Evolutionary conservation across 2,888 invertebrate genomes (phyloP).

Genomic region (Antheraea yamamai): DNA sequence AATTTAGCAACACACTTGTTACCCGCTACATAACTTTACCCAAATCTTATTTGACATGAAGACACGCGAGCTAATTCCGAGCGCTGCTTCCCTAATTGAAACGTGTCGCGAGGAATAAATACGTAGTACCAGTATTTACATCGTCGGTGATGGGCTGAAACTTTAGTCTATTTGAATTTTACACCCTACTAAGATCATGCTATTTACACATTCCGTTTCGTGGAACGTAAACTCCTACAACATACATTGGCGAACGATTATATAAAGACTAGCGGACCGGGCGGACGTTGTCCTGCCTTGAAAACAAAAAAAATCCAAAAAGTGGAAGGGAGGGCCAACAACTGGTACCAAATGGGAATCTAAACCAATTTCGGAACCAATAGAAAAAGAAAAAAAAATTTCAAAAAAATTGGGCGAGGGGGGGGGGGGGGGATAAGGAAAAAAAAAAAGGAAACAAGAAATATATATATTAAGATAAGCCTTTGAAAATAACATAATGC

Average conservation of each 20-base stretch:
- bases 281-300: no score
- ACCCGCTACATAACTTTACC: slow-evolving; percentile 30
- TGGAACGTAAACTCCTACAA: background rate
- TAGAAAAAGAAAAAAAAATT: no score
- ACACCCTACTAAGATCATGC: slow-evolving; percentile 10
- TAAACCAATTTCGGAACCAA: no score
- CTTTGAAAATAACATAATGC: no score
- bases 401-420: no score
- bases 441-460: no score
- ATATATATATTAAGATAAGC: no score
- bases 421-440: no score
- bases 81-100: slow-evolving; percentile 41
- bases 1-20: slow-evolving; percentile 3
- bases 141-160: slow-evolving; percentile 19
- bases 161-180: slow-evolving; percentile 5
- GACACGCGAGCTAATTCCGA: slow-evolving; percentile 35
- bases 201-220: background rate
- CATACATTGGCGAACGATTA: background rate
- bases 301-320: no score
- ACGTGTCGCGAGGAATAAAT: slow-evolving; percentile 44
- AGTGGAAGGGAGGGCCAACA: no score
- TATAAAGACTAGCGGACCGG: no score
- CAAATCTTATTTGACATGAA: slow-evolving; percentile 31
- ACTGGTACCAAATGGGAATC: no score
- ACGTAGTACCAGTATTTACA: slow-evolving; percentile 35